Evolutionary conservation across 2,113 vertebrate species (phyloP), one percentile per base, ranked within the genome.

Genomic region (Hippocampus barbouri): DNA sequence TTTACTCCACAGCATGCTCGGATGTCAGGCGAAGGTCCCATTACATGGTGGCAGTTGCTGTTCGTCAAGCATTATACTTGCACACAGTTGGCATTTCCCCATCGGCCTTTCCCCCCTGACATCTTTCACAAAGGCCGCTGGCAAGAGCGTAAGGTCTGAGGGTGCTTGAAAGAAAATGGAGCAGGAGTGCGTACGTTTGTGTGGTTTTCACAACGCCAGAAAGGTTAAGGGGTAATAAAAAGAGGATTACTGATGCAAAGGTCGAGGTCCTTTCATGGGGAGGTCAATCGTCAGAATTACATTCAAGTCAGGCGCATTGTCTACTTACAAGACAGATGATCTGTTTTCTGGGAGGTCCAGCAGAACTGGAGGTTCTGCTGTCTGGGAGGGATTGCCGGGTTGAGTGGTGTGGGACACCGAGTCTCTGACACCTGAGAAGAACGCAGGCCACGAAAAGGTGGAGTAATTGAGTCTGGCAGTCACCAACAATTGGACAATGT

Each of bases 381-480:
- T 81, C 76, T 92, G 92, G 1, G 92, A 90, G 4, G 86, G 79
- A 41, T 79, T 77, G 18, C 89, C 92, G 0, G 92, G 93, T 70
- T 90, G 93, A 12, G 90, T 92, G 0, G 94, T 97, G 71, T 95
- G 94, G 14, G 96, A 98, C 83, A 98, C 95, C 0, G 94, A 95
- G 73, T 99, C 97, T 81, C 96, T 90, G 72, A 99, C 95, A n/a
- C 97, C 97, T 94, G 53, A 15, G 86, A 47, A 56, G 2, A 8
- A 79, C 77, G 70, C 86, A 38, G 71, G 16, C 40, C 8, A 60
- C n/a, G 18, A 56, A 21, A 27, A 41, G 38, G 10, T n/a, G 11
- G 61, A 11, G 41, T 41, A 21, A 47, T 66, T 66, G 8, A 64
- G 2, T 43, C 9, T 14, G 45, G 41, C 12, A 15, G 2, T 21